Conservation (phyloP, 2,797 vertebrate species). For the Labeo calbasu region DNA sequence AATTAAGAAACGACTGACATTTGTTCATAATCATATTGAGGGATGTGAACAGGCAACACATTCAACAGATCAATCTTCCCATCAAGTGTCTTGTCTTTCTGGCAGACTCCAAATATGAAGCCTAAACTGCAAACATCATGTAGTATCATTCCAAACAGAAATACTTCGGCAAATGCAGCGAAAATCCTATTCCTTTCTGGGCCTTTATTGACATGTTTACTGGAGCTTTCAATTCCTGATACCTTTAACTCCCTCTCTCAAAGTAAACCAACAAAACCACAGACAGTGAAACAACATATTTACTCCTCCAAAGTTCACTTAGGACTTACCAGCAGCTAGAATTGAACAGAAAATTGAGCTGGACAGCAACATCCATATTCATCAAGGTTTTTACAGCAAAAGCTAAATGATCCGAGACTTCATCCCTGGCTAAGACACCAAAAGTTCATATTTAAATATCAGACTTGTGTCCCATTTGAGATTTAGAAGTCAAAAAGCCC, state of each 20-base stretch:
- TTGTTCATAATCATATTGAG: constrained; percentile 9
- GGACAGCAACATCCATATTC: not conserved
- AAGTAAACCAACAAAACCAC: constrained; percentile 19
- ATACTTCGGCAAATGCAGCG: not conserved
- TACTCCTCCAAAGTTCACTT: not conserved
- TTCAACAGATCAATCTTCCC: constrained; percentile 13
- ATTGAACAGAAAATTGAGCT: not conserved
- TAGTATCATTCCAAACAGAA: not conserved
- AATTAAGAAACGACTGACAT: constrained; percentile 15
- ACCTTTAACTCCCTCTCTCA: not conserved
- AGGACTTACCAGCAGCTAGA: not conserved
- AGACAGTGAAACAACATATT: not conserved
- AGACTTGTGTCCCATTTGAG: not conserved
- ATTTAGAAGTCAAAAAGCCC: not conserved
- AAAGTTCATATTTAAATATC: not conserved
- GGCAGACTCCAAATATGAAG: not conserved
- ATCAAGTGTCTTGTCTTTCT: constrained; percentile 14
- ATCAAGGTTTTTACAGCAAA: not conserved
- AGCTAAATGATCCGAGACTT: not conserved
- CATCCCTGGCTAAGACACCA: not conserved
- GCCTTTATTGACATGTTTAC: not conserved
- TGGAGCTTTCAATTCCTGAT: constrained; percentile 1
- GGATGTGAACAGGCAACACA: constrained; percentile 11
- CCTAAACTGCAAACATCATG: not conserved
- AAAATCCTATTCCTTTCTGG: not conserved